Evolutionary conservation across 2,888 invertebrate species (phyloP), one percentile per base, ranked within the genome.

Genomic region (Sisyra nigra): DNA sequence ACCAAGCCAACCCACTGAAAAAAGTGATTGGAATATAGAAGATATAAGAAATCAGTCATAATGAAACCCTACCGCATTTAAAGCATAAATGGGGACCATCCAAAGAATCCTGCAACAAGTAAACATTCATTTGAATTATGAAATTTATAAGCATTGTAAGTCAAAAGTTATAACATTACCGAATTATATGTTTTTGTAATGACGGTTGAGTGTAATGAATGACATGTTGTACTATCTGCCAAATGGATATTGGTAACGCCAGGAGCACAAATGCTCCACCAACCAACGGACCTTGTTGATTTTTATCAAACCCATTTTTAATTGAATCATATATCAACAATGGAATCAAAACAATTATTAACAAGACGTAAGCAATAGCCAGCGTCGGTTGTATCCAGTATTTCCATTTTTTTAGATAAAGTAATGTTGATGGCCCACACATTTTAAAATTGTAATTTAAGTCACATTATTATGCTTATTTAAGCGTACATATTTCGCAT

Each of bases 21-120:
- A 19, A 38, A 13, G 29, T 15, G n/a, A n/a, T n/a, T n/a, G n/a
- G n/a, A n/a, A n/a, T n/a, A n/a, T n/a, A n/a, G n/a, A n/a, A n/a
- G n/a, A n/a, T n/a, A n/a, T n/a, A n/a, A n/a, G n/a, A n/a, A n/a
- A n/a, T n/a, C n/a, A n/a, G n/a, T n/a, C n/a, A n/a, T n/a, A n/a
- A n/a, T n/a, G n/a, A n/a, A n/a, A 44, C 48, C 80, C 76, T 71
- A 86, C 85, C 50, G 93, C 91, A 74, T 94, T 92, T 7, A 88
- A 63, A 33, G 92, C 89, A 70, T 94, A 94, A 54, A 94, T 92
- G 47, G 94, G 94, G 42, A 94, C 93, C 94, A 94, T 94, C 92
- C 93, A 93, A 51, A 94, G 60, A 61, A 94, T 85, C 61, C 88
- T 86, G 64, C 50, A 72, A 69, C 15, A 31, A 29, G 3, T 38